phyloP scores from a whole-genome alignment of 2,113 vertebrate genomes.

The Ameiurus melas region DNA sequence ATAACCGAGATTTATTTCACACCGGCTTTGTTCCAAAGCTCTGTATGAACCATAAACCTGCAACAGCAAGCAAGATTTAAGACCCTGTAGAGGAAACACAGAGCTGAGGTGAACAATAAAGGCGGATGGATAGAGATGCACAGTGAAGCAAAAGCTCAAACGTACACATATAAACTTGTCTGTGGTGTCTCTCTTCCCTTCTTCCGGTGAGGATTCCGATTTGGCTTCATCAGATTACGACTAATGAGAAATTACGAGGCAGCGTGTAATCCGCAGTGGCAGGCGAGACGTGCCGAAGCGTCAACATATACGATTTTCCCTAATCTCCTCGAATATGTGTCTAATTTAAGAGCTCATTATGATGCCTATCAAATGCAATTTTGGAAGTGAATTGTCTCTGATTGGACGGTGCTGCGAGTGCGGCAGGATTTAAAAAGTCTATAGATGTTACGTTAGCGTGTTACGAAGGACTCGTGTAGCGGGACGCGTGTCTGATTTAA shows the following conservation, averaged over 20 bases:
- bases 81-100: neutral
- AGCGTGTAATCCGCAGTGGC: slow-evolving; percentile 29
- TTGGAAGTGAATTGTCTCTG: neutral
- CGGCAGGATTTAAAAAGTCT: neutral
- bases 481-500: neutral
- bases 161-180: neutral
- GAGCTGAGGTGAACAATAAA: slow-evolving; percentile 17
- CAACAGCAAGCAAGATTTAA: slow-evolving; percentile 24
- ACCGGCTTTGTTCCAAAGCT: slow-evolving; percentile 31
- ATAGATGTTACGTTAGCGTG: neutral
- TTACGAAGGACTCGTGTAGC: neutral
- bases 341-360: slow-evolving; percentile 38
- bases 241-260: slow-evolving; percentile 38
- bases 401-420: neutral
- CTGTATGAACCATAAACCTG: slow-evolving; percentile 29
- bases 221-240: slow-evolving; percentile 25
- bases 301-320: slow-evolving; percentile 39
- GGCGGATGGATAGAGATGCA: neutral
- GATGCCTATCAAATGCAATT: slow-evolving; percentile 15
- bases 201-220: neutral
- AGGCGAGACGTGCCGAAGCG: slow-evolving; percentile 22
- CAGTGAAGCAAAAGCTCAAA: neutral
- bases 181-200: neutral
- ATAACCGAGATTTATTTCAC: slow-evolving; percentile 39
- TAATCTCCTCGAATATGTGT: slow-evolving; percentile 42